Conservation (phyloP, 1,140 invertebrate genomes). For the Brachionus koreanus region DNA sequence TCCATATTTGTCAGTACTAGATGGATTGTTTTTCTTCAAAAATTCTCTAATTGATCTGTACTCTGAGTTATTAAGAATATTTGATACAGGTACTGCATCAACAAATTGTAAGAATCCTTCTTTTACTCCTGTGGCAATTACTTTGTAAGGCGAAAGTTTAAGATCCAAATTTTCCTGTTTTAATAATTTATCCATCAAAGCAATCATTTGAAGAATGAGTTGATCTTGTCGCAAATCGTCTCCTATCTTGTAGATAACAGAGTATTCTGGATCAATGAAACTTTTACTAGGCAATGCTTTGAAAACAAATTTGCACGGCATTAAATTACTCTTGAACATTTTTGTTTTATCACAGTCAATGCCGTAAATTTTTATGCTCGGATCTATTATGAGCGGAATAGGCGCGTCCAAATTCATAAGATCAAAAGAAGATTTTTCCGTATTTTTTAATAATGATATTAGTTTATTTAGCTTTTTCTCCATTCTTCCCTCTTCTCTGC, state of each 20-base stretch:
- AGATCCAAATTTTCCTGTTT: conserved; percentile 84
- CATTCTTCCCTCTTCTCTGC: neutral
- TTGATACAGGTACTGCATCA: conserved; percentile 86
- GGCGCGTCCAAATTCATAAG: conserved; percentile 81
- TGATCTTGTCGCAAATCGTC: conserved; percentile 99
- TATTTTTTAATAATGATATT: conserved; percentile 69
- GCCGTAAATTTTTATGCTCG: conserved; percentile 79
- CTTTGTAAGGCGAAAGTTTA: conserved; percentile 88
- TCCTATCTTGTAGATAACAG: conserved; percentile 90
- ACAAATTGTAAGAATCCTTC: conserved; percentile 87
- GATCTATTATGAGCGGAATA: conserved; percentile 76
- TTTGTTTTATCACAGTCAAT: conserved; percentile 79
- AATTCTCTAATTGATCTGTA: neutral
- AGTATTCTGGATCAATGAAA: conserved; percentile 69
- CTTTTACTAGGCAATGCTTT: conserved; percentile 61
- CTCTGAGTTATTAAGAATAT: conserved; percentile 78
- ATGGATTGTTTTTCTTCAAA: conserved; percentile 25
- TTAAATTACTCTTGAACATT: conserved; percentile 87
- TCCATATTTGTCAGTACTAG: conserved; percentile 59
- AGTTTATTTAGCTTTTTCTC: conserved; percentile 59
- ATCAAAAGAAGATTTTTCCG: conserved; percentile 73
- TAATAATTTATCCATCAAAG: conserved; percentile 79
- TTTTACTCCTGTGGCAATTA: conserved; percentile 85
- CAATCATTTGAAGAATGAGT: conserved; percentile 89
- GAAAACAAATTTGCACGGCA: conserved; percentile 94